These are phyloP conservation scores for Pygocentrus nattereri DNA, from an alignment of 2,797 vertebrate genomes.

Conservation along the genomic window DNA sequence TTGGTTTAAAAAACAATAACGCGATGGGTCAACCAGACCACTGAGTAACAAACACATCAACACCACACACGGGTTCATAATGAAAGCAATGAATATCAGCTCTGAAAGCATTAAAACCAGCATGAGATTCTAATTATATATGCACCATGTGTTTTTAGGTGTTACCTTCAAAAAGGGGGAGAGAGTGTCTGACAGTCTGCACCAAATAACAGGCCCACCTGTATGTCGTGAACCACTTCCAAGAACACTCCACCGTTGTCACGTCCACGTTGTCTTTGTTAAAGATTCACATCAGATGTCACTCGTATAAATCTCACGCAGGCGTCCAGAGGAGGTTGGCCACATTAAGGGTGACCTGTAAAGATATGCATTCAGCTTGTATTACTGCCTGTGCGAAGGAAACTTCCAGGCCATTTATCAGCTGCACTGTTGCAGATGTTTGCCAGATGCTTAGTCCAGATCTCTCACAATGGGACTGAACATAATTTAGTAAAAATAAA, in stretches of 20 bases:
- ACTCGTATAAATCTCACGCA: conserved; percentile 1
- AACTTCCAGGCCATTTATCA: conserved; percentile 19
- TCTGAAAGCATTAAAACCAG: too few species aligned
- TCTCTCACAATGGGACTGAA: conserved; percentile 7
- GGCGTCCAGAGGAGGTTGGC: neutral
- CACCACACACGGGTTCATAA: too few species aligned
- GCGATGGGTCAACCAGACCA: too few species aligned
- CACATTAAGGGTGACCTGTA: neutral
- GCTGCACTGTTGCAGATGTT: neutral
- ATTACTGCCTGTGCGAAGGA: conserved; percentile 7
- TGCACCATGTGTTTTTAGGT: neutral
- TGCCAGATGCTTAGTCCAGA: conserved; percentile 3
- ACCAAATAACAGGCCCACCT: neutral
- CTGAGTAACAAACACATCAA: too few species aligned
- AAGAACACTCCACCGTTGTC: neutral
- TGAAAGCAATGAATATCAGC: too few species aligned
- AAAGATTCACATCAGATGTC: neutral
- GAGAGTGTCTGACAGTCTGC: too few species aligned
- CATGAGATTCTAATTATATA: neutral
- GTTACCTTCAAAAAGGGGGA: neutral
- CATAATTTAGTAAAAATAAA: neutral
- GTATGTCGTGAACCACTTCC: neutral
- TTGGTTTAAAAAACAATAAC: too few species aligned
- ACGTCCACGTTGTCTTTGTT: neutral
- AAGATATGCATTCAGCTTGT: neutral